phyloP scores from a whole-genome alignment of 2,888 invertebrate genomes.

The Zygaena filipendulae region DNA sequence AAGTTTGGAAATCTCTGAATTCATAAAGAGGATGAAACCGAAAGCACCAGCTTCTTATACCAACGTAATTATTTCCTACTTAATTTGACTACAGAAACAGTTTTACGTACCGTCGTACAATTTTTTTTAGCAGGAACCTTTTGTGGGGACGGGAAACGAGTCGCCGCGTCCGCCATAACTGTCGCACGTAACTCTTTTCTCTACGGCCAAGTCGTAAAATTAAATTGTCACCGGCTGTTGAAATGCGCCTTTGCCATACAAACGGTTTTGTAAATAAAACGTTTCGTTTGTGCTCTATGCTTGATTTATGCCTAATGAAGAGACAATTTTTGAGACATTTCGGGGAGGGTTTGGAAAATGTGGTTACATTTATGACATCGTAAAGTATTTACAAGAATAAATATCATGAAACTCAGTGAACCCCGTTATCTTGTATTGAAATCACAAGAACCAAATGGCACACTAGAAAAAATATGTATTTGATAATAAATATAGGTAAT shows the following conservation, averaged over 20 bases:
- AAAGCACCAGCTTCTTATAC: too few relatives aligned
- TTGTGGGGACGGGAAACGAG: constrained; percentile 43
- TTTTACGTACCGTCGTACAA: constrained; percentile 18
- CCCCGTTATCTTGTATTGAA: too few relatives aligned
- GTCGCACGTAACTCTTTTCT: constrained; percentile 63
- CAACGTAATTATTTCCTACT: neutral
- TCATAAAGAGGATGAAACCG: too few relatives aligned
- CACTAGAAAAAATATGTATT: too few relatives aligned
- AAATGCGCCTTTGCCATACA: constrained; percentile 32
- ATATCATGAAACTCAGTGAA: too few relatives aligned
- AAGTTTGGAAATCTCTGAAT: too few relatives aligned
- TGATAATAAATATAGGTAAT: too few relatives aligned
- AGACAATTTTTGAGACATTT: too few relatives aligned
- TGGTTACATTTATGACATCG: constrained; percentile 56
- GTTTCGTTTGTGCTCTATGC: constrained; percentile 21
- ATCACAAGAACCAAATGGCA: too few relatives aligned
- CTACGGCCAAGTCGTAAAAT: constrained; percentile 57
- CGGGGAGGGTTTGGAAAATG: constrained; percentile 30
- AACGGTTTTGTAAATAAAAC: constrained; percentile 42
- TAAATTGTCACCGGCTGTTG: constrained; percentile 65
- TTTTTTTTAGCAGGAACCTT: constrained; percentile 40
- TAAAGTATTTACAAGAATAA: too few relatives aligned
- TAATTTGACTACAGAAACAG: neutral
- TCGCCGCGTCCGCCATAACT: constrained; percentile 56
- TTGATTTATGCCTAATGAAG: constrained; percentile 44